These are phyloP conservation scores for Orthonychiurus folsomi DNA, from an alignment of 2,888 invertebrate species.

Conservation along the genomic window DNA sequence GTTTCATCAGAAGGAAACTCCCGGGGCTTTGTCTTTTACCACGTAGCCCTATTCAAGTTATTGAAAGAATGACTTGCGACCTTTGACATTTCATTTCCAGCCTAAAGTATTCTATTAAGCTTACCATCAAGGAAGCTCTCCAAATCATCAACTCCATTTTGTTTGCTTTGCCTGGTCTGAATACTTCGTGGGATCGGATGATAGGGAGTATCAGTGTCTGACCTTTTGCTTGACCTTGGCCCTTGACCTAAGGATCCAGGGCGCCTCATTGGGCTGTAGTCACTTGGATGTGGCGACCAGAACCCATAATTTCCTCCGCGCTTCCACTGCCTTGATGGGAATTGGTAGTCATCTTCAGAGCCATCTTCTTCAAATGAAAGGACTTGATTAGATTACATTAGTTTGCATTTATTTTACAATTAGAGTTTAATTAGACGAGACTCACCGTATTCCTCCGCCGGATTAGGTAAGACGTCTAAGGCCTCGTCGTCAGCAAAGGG, in stretches of 20 bases:
- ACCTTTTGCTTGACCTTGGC: neutral
- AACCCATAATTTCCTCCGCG: no score
- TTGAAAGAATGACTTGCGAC: neutral
- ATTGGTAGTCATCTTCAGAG: neutral
- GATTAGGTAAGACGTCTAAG: neutral
- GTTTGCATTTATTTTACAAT: neutral
- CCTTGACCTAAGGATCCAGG: constrained; percentile 15
- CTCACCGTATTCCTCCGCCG: neutral
- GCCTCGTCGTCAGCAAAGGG: neutral
- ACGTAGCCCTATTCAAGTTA: constrained; percentile 1
- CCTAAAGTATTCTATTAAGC: neutral
- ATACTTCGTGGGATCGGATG: constrained; percentile 10
- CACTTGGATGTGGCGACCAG: constrained; percentile 38
- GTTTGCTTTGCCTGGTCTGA: neutral
- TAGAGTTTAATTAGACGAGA: neutral
- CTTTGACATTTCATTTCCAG: neutral
- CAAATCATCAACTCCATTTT: neutral
- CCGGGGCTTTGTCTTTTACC: constrained; percentile 12
- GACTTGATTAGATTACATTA: neutral
- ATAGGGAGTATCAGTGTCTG: neutral
- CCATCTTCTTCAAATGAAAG: neutral
- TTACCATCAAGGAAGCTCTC: constrained; percentile 6
- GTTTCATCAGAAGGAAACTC: constrained; percentile 13
- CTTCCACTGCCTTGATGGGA: constrained; percentile 3
- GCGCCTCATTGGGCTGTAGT: constrained; percentile 38